Conservation (phyloP, 2,113 vertebrate species). For the Turnix velox region DNA sequence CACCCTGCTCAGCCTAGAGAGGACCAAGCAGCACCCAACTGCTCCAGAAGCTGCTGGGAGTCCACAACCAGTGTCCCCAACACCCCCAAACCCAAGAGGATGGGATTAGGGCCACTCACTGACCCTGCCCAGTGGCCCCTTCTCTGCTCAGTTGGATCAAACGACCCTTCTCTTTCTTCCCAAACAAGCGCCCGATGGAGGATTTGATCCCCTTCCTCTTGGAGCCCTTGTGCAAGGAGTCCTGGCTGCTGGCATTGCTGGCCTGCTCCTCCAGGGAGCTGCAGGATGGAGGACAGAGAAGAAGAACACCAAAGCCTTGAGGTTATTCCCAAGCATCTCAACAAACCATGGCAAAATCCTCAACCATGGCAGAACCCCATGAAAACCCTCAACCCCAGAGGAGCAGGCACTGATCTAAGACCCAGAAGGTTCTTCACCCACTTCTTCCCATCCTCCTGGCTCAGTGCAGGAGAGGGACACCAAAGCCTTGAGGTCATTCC, state of each 20-base stretch:
- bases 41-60: neutral
- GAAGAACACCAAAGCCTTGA: conserved; percentile 29
- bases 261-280: conserved; percentile 75
- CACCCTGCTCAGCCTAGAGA: neutral
- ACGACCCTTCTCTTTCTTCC: conserved; percentile 92
- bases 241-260: conserved; percentile 79
- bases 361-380: neutral
- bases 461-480: conserved; percentile 38
- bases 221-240: conserved; percentile 82
- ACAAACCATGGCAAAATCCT: neutral
- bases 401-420: neutral
- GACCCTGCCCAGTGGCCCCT: conserved; percentile 83
- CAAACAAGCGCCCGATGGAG: conserved; percentile 92
- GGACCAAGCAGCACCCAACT: neutral
- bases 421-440: neutral
- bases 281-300: neutral
- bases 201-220: conserved; percentile 97
- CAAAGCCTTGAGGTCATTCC: neutral
- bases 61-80: neutral
- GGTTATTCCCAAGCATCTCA: neutral
- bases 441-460: no score
- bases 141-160: conserved; percentile 86
- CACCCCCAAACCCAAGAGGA: neutral
- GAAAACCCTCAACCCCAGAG: neutral
- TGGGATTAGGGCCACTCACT: conserved; percentile 17